Base-by-base conservation (phyloP, 1,140 invertebrate species). In the Lasioglossum albipes region DNA sequence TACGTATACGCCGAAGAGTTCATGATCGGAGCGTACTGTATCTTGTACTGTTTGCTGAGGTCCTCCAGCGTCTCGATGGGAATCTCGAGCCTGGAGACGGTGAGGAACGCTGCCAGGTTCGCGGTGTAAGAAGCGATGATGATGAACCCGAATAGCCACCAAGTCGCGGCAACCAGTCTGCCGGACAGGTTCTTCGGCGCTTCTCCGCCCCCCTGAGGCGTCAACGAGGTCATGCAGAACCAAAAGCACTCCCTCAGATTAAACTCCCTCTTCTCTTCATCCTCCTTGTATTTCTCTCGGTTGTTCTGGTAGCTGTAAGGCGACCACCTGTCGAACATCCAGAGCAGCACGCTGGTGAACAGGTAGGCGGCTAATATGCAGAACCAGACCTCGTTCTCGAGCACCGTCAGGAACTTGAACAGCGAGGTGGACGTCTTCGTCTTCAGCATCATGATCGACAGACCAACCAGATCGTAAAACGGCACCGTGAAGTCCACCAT, bases 141-240 rank as follows among this genome's bases (percentile, higher is more conserved):
- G 89, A 99, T 99, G 92, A 99, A 99, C 5, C 98, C 98, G 93
- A 99, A 99, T 6, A 99, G 93, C 98, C 98, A 99, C 98, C 98
- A 99, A 0, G 98, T 99, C 2, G 98, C 98, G 0, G 98, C 98
- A 0, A 99, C 96, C 0, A 99, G 93, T 78, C 98, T 94, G 0
- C 98, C 98, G 0, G 97, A 99, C 0, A 99, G 93, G 93, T 98
- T 98, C 90, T 98, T 98, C 0, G 99, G 99, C 0, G 98, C 98
- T 93, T 99, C 98, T 0, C 98, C 98, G 5, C 98, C 98, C 0
- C 98, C 97, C 94, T 99, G 98, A 0, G 98, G 98, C 0, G 98
- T 99, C 10, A 99, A 91, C 0, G 98, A 99, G 31, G 98, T 99
- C 98, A 99, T 99, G 89, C 98, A 99, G 91, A 99, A 99, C 98